Conservation (phyloP, 2,113 vertebrate genomes). For the Brevimyrus niger region DNA sequence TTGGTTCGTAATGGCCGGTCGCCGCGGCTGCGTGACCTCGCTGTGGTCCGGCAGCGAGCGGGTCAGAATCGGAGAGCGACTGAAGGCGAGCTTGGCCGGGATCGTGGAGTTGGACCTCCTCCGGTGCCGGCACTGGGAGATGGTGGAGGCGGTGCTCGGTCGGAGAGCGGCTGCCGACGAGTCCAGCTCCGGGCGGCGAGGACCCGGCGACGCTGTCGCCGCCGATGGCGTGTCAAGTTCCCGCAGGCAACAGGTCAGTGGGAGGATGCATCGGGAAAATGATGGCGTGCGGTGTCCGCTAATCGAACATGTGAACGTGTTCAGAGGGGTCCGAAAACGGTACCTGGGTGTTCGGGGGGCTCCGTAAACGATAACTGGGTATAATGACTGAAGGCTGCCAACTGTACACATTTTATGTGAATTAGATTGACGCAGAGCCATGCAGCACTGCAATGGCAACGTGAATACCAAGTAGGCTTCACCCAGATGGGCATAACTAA, state of each 20-base stretch:
- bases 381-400: not conserved
- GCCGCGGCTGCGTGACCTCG: slow-evolving; percentile 60
- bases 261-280: slow-evolving; percentile 7
- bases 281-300: not conserved
- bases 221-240: slow-evolving; percentile 51
- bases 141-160: slow-evolving; percentile 57
- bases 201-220: slow-evolving; percentile 33
- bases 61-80: slow-evolving; percentile 65
- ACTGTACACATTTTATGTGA: not conserved
- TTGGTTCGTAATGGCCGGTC: slow-evolving; percentile 50
- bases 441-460: slow-evolving; percentile 6
- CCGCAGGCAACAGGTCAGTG: slow-evolving; percentile 70
- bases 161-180: slow-evolving; percentile 24
- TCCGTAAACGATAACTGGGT: not conserved
- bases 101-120: slow-evolving; percentile 68
- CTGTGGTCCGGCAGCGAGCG: slow-evolving; percentile 70
- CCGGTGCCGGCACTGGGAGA: slow-evolving; percentile 57
- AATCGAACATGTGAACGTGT: not conserved
- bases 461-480: not conserved
- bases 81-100: slow-evolving; percentile 68
- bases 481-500: not conserved
- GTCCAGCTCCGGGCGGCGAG: slow-evolving; percentile 25
- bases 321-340: not conserved
- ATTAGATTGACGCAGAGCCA: not conserved
- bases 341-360: not conserved